Evolutionary conservation across 2,888 invertebrate genomes (phyloP).

Genomic region (Apocheima hispidaria): DNA sequence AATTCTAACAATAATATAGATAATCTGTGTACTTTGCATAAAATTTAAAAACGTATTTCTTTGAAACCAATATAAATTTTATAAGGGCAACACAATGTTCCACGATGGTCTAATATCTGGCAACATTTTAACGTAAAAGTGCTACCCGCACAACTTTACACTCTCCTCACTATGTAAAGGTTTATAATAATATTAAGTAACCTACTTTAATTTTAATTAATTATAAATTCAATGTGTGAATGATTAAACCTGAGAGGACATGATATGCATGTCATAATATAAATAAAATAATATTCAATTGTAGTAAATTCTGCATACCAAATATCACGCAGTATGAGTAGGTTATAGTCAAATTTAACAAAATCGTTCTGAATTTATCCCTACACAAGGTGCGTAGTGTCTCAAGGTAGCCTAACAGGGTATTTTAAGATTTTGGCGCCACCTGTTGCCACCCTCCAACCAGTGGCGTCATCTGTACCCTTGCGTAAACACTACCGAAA

Average conservation of each 20-base stretch:
- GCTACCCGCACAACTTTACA: constrained; percentile 66
- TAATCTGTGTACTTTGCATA: constrained; percentile 3
- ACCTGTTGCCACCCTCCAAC: neutral
- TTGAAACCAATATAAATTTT: constrained; percentile 3
- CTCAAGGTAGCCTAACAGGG: neutral
- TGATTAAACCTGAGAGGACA: no score
- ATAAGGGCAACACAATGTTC: constrained; percentile 27
- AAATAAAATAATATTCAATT: constrained; percentile 3
- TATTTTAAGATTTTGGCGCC: neutral
- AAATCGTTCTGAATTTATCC: neutral
- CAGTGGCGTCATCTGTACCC: neutral
- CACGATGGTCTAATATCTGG: constrained; percentile 9
- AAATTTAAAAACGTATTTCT: neutral
- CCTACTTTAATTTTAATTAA: constrained; percentile 20
- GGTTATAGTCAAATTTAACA: neutral
- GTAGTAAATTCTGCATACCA: neutral
- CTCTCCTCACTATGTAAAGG: constrained; percentile 21
- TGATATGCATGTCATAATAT: constrained; percentile 31
- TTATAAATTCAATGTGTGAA: constrained; percentile 44
- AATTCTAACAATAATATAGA: constrained; percentile 17
- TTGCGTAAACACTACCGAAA: no score
- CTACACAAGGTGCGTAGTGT: neutral
- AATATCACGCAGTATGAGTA: neutral
- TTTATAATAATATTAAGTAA: constrained; percentile 28
- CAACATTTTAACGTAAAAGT: constrained; percentile 51